Evolutionary conservation across 2,888 invertebrate species (phyloP).

Genomic region (Gastracanthus pulcherrimus): DNA sequence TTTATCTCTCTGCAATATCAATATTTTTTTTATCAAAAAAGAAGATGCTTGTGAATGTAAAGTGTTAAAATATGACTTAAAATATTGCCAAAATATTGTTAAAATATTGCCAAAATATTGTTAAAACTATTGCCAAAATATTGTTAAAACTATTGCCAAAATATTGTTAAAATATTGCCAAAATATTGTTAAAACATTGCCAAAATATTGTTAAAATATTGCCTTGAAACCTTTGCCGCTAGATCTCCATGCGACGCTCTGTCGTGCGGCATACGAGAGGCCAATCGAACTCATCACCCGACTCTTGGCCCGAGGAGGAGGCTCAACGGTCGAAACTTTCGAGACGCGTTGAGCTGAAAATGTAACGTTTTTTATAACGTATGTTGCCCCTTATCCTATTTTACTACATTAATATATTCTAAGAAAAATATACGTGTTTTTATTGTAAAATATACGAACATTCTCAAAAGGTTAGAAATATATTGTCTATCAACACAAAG

Average conservation of each 20-base stretch:
- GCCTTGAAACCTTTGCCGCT: slow-evolving; percentile 43
- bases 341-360: not conserved
- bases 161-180: too few species aligned
- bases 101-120: too few species aligned
- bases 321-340: not conserved
- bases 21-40: too few species aligned
- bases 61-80: too few species aligned
- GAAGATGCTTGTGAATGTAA: too few species aligned
- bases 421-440: not conserved
- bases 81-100: too few species aligned
- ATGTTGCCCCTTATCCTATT: not conserved
- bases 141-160: too few species aligned
- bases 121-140: too few species aligned
- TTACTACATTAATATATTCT: not conserved
- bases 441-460: not conserved
- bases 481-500: too few species aligned
- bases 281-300: not conserved
- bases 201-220: too few species aligned
- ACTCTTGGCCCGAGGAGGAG: not conserved
- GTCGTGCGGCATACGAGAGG: slow-evolving; percentile 1
- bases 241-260: slow-evolving; percentile 38
- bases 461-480: not conserved
- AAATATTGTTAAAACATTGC: too few species aligned
- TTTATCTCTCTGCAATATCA: too few species aligned
- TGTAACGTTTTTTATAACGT: not conserved